phyloP scores from a whole-genome alignment of 2,888 invertebrate species.

The Caenorhabditis afra region DNA sequence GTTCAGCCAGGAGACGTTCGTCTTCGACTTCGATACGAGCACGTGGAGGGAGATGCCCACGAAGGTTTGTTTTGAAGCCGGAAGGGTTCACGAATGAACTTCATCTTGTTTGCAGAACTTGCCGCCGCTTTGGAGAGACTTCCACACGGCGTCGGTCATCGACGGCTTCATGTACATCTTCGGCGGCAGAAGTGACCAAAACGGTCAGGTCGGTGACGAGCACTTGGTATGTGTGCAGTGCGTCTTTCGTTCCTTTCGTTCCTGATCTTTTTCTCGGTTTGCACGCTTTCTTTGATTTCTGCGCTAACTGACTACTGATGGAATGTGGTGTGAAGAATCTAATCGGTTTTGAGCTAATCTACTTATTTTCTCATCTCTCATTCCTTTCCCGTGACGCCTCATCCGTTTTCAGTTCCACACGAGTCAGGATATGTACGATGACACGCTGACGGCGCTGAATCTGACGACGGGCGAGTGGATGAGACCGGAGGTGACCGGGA shows the following conservation, averaged over 20 bases:
- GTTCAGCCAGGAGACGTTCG: slow-evolving; percentile 89
- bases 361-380: too few relatives aligned
- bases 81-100: not conserved
- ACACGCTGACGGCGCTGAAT: slow-evolving; percentile 83
- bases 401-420: slow-evolving; percentile 83
- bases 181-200: slow-evolving; percentile 89
- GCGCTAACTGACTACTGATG: too few relatives aligned
- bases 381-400: too few relatives aligned
- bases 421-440: slow-evolving; percentile 86
- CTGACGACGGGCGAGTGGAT: slow-evolving; percentile 86
- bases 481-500: slow-evolving; percentile 83
- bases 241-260: slow-evolving; percentile 5
- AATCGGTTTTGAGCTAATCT: too few relatives aligned
- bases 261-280: not conserved
- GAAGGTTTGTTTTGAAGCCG: slow-evolving; percentile 63
- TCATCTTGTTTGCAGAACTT: slow-evolving; percentile 19
- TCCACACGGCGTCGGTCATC: slow-evolving; percentile 90
- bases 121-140: slow-evolving; percentile 88
- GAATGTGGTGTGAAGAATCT: too few relatives aligned
- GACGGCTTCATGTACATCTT: slow-evolving; percentile 90
- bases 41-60: slow-evolving; percentile 84
- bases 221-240: slow-evolving; percentile 65
- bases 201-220: slow-evolving; percentile 69
- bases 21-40: slow-evolving; percentile 86
- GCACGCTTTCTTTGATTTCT: not conserved